These are phyloP conservation scores for Harpagus bidentatus DNA, from an alignment of 2,113 vertebrate species.

Conservation along the genomic window DNA sequence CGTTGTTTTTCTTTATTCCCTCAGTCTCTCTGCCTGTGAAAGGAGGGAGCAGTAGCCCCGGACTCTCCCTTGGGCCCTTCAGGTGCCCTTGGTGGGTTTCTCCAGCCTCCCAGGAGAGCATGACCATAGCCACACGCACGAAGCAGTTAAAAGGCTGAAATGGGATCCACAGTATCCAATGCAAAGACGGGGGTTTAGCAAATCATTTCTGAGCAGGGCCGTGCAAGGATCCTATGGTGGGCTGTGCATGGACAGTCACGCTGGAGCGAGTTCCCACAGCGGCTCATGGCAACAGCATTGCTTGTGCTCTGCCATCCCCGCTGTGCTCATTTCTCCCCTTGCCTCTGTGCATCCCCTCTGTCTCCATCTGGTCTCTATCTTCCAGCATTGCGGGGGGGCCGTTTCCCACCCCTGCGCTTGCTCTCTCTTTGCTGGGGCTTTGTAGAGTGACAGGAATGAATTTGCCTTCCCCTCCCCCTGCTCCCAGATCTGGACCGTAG, in stretches of 20 bases:
- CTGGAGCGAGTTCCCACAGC: background rate
- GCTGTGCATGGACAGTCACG: accelerated
- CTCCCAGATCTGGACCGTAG: background rate
- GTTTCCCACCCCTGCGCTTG: background rate
- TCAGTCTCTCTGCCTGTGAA: background rate
- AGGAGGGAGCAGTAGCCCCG: background rate
- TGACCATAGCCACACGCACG: accelerated
- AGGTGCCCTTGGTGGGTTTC: background rate
- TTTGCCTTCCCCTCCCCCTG: conserved; percentile 8
- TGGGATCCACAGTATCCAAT: accelerated
- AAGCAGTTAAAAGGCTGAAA: background rate
- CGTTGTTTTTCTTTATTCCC: background rate
- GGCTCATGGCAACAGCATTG: background rate
- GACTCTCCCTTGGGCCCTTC: background rate
- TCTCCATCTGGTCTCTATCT: background rate
- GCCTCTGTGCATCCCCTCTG: accelerated
- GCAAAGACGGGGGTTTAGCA: background rate
- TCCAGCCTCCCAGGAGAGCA: background rate
- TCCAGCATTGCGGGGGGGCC: background rate
- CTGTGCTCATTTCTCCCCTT: background rate
- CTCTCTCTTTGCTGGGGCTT: background rate
- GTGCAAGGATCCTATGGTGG: background rate
- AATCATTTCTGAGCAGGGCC: background rate
- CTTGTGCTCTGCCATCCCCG: background rate
- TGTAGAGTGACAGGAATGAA: background rate